Base-by-base conservation (phyloP, 2,113 vertebrate species). In the Platycercus adscitus region DNA sequence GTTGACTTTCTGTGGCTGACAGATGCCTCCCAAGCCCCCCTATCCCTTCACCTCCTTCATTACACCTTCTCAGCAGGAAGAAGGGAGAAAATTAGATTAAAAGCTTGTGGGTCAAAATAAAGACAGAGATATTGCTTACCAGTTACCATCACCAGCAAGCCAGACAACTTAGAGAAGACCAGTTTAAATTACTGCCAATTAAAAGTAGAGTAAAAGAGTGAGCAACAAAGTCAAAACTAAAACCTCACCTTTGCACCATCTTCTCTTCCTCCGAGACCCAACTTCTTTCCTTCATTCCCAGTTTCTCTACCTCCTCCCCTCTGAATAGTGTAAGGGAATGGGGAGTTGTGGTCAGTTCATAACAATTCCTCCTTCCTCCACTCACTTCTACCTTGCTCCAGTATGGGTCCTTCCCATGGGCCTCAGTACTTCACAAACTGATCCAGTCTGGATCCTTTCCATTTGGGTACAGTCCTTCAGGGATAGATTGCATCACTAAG, bases 321-420 rank as follows among this genome's bases (percentile, higher is more conserved):
- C n/a, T 35, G 19, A 81, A 13, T 17, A 17, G 17, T 5, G 0
- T 19, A 52, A 11, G 4, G 7, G 4, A 44, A 66, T 12, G 8
- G 12, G 5, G 3, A 7, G 5, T 39, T 64, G 29, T 58, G 13
- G 18, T 44, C 21, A 76, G 11, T n/a, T 35, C 9, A 9, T 63
- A 50, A 56, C 4, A 41, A 7, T 63, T 88, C 10, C 14, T 72
- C 28, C n/a, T 90, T 86, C n/a, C 17, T 89, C 2, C 3, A 72
- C 10, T 44, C 11, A 9, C 11, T 55, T 77, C 46, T 29, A 39
- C 6, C 4, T 53, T 85, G 7, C 6, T 91, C n/a, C 49, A 43
- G 5, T 0, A 2, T 24, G 11, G 3, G 4, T 79, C 24, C 21
- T 63, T 75, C 50, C 41, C 6, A 43, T 4, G 1, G 23, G 5